phyloP scores from a whole-genome alignment of 2,888 invertebrate genomes.

The Andricus curvator region DNA sequence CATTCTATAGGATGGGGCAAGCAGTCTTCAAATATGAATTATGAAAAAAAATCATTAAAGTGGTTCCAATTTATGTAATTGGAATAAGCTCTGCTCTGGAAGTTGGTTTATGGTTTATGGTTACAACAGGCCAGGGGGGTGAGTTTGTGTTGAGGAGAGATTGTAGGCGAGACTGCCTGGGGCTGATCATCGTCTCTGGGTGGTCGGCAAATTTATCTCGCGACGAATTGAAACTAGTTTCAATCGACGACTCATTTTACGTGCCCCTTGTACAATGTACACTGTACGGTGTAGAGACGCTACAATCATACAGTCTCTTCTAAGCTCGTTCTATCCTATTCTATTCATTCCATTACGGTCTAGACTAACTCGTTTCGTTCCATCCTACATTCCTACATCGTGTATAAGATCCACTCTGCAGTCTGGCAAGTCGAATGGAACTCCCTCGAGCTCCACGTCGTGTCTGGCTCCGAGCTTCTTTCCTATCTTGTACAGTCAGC shows the following conservation, averaged over 20 bases:
- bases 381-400: constrained; percentile 27
- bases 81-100: constrained; percentile 21
- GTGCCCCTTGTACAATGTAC: constrained; percentile 46
- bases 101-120: constrained; percentile 15
- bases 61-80: constrained; percentile 31
- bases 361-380: constrained; percentile 41
- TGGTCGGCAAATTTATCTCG: constrained; percentile 51
- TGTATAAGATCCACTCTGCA: constrained; percentile 10
- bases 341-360: constrained; percentile 57
- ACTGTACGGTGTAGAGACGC: neutral
- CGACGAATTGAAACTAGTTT: constrained; percentile 64
- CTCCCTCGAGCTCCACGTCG: neutral
- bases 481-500: neutral
- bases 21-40: too few relatives aligned
- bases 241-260: constrained; percentile 63
- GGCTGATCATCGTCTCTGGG: constrained; percentile 42
- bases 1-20: too few relatives aligned
- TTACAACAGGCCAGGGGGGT: neutral
- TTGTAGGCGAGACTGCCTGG: constrained; percentile 35
- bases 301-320: constrained; percentile 50
- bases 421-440: constrained; percentile 14
- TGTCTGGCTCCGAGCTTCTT: constrained; percentile 2
- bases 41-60: constrained; percentile 12
- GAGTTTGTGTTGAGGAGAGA: constrained; percentile 25
- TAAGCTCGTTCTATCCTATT: constrained; percentile 55